phyloP scores from a whole-genome alignment of 2,888 invertebrate species.

The Glaucopsyche alexis region DNA sequence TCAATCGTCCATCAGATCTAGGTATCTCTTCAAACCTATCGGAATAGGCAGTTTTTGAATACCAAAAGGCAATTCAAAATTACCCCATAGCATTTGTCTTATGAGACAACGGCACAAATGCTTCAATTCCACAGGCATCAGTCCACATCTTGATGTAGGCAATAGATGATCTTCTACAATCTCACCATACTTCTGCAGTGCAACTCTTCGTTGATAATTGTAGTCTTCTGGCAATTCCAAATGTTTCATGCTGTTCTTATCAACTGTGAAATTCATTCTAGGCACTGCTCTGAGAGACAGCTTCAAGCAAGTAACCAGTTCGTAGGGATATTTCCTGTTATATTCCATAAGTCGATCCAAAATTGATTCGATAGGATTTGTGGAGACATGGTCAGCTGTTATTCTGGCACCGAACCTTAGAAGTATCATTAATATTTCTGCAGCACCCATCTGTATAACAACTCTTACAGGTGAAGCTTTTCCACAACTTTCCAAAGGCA shows the following conservation, averaged over 20 bases:
- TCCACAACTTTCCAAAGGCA: conserved; percentile 91
- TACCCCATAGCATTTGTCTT: conserved; percentile 82
- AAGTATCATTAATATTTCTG: conserved; percentile 87
- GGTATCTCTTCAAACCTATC: conserved; percentile 82
- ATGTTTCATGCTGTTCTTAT: conserved; percentile 56
- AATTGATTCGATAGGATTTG: conserved; percentile 82
- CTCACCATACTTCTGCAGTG: conserved; percentile 67
- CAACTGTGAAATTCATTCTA: conserved; percentile 73
- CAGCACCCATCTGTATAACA: conserved; percentile 85
- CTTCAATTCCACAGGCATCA: conserved; percentile 84
- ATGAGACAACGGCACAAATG: conserved; percentile 87
- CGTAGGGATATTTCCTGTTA: conserved; percentile 83
- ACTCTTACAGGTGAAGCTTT: conserved; percentile 86
- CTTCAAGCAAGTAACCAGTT: conserved; percentile 84
- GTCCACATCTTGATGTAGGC: conserved; percentile 81
- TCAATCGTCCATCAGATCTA: conserved; percentile 87
- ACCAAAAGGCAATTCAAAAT: conserved; percentile 87
- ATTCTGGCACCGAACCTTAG: conserved; percentile 85
- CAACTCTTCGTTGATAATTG: conserved; percentile 67
- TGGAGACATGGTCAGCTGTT: conserved; percentile 77
- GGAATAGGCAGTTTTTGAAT: conserved; percentile 85
- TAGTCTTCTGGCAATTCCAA: conserved; percentile 64
- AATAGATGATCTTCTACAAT: conserved; percentile 80
- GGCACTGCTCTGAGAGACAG: conserved; percentile 84
- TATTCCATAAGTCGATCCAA: conserved; percentile 83